phyloP scores from a whole-genome alignment of 2,888 invertebrate species.

The Matsumyia berberina region DNA sequence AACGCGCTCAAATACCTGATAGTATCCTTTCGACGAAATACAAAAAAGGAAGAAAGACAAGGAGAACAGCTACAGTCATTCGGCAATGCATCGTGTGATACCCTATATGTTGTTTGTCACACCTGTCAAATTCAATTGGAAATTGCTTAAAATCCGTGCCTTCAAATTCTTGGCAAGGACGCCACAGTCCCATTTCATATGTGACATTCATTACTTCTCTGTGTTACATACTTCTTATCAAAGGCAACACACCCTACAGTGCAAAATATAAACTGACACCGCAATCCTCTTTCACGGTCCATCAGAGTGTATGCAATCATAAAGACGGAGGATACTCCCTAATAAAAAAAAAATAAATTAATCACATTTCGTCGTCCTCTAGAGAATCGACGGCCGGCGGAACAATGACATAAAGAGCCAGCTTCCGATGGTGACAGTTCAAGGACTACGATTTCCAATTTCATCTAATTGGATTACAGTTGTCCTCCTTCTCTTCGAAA shows the following conservation, averaged over 20 bases:
- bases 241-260: not conserved
- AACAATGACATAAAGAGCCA: constrained; percentile 20
- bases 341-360: constrained; percentile 30
- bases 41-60: not conserved
- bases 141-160: too few species aligned
- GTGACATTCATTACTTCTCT: not conserved
- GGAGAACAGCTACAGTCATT: not conserved
- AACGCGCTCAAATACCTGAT: constrained; percentile 52
- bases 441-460: constrained; percentile 65
- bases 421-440: constrained; percentile 47
- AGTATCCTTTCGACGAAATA: constrained; percentile 32
- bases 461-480: constrained; percentile 71
- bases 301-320: constrained; percentile 29
- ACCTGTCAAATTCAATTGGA: too few species aligned
- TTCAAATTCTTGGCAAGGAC: too few species aligned
- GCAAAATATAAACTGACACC: not conserved
- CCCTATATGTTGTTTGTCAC: not conserved
- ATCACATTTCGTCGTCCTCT: constrained; percentile 36
- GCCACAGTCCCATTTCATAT: too few species aligned
- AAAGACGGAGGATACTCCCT: constrained; percentile 21
- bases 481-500: constrained; percentile 15
- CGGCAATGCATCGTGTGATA: not conserved
- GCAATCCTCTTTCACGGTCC: constrained; percentile 24
- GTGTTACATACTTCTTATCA: too few species aligned
- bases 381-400: not conserved